These are phyloP conservation scores for Pseudomyrmex gracilis DNA, from an alignment of 1,140 invertebrate species.

Conservation along the genomic window DNA sequence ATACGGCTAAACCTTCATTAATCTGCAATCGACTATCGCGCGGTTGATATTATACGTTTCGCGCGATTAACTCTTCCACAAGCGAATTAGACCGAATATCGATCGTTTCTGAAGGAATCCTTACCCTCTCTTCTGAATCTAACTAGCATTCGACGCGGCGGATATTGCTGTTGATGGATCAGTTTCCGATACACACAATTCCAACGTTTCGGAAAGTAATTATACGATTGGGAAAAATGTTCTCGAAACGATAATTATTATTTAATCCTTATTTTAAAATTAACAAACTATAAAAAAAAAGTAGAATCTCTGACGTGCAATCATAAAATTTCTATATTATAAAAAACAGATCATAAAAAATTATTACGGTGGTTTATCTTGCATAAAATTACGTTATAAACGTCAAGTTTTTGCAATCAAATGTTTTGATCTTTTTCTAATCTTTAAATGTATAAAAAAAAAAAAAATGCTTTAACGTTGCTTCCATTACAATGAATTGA, in stretches of 20 bases:
- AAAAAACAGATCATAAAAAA: too few species aligned
- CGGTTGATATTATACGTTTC: conserved; percentile 51
- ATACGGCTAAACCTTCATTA: conserved; percentile 57
- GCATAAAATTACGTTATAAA: too few species aligned
- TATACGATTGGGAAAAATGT: background rate
- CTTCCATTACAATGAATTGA: conserved; percentile 20
- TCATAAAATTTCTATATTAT: too few species aligned
- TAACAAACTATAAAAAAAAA: too few species aligned
- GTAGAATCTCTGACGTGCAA: too few species aligned
- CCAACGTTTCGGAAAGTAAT: background rate
- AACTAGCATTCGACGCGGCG: conserved; percentile 5
- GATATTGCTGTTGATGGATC: background rate
- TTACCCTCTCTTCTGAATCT: background rate
- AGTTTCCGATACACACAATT: background rate
- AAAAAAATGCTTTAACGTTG: too few species aligned
- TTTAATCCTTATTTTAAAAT: too few species aligned
- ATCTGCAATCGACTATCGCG: conserved; percentile 47
- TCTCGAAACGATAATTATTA: too few species aligned
- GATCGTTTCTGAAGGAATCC: conserved; percentile 9
- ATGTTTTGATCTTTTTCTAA: too few species aligned
- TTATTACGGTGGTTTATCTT: too few species aligned
- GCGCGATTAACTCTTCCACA: conserved; percentile 54
- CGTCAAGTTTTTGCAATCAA: too few species aligned
- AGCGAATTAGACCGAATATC: conserved; percentile 41
- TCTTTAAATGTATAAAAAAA: too few species aligned